Conservation (phyloP, 2,113 vertebrate species). For the Tringa solitaria region DNA sequence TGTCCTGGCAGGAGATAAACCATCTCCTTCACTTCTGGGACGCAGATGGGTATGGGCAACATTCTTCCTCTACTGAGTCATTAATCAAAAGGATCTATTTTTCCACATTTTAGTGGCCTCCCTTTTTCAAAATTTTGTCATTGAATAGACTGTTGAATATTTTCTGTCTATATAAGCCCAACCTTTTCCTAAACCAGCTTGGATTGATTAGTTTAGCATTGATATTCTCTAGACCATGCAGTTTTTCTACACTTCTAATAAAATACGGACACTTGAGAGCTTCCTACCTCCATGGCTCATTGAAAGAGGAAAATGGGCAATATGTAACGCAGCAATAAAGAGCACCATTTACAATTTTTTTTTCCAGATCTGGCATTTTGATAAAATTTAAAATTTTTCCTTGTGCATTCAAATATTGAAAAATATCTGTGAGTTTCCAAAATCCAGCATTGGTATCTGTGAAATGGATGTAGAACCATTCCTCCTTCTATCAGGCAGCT, state of each 20-base stretch:
- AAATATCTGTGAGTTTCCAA: neutral
- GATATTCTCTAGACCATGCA: neutral
- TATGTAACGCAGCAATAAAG: neutral
- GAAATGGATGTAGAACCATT: neutral
- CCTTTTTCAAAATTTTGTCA: neutral
- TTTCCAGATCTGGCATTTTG: neutral
- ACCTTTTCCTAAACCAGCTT: neutral
- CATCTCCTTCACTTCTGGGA: conserved; percentile 38
- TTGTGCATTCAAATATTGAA: neutral
- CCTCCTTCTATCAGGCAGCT: neutral
- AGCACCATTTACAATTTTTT: neutral
- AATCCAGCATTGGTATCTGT: neutral
- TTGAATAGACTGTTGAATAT: neutral
- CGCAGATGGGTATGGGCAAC: conserved; percentile 40
- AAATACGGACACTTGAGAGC: neutral
- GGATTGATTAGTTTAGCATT: neutral
- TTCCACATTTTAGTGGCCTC: neutral
- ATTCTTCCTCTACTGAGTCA: conserved; percentile 1
- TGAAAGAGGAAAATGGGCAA: neutral
- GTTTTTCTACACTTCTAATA: neutral
- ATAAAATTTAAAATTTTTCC: neutral
- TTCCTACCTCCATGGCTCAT: neutral
- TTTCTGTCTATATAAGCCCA: neutral
- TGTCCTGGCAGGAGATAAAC: conserved; percentile 47
- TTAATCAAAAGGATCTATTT: conserved; percentile 48